phyloP scores from a whole-genome alignment of 2,113 vertebrate genomes.

The Tympanuchus pallidicinctus region DNA sequence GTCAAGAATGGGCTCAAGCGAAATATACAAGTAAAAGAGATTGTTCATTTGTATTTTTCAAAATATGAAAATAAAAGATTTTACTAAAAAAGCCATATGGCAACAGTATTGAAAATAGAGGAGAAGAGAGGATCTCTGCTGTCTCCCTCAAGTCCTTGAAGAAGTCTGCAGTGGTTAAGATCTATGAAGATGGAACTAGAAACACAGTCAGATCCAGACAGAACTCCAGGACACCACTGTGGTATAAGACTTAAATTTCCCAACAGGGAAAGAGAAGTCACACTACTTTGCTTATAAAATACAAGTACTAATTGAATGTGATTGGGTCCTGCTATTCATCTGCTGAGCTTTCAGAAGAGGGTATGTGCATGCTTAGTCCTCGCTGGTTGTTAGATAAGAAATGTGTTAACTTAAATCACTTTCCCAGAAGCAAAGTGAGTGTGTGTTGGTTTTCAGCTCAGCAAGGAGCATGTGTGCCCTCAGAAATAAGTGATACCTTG shows the following conservation, averaged over 20 bases:
- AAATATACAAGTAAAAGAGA: neutral
- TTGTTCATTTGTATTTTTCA: neutral
- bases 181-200: neutral
- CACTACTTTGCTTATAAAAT: neutral
- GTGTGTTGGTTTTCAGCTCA: neutral
- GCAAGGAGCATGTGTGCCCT: neutral
- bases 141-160: neutral
- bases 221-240: neutral
- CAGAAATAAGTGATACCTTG: slow-evolving; percentile 10
- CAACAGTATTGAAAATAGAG: neutral
- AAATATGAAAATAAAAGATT: neutral
- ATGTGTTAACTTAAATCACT: slow-evolving; percentile 17
- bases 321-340: neutral
- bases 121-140: neutral
- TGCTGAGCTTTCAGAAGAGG: neutral
- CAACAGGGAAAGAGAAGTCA: neutral
- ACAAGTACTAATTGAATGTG: neutral
- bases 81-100: neutral
- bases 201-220: neutral
- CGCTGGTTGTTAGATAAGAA: neutral
- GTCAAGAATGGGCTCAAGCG: neutral
- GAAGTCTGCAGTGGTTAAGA: neutral
- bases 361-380: neutral
- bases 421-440: neutral
- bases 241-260: neutral